Evolutionary conservation across 2,113 vertebrate species (phyloP).

Genomic region (Myxocyprinus asiaticus): DNA sequence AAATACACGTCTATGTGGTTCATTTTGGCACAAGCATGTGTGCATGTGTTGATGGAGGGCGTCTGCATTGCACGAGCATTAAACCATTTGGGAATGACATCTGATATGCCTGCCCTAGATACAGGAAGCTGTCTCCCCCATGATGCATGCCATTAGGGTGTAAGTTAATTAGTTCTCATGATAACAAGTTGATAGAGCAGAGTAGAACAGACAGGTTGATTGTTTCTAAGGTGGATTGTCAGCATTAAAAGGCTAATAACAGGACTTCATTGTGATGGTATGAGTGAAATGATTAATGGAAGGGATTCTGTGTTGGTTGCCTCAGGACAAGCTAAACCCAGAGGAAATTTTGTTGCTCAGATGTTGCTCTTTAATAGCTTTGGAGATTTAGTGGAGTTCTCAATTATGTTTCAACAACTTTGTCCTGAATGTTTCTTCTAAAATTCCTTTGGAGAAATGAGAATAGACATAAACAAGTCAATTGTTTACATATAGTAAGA

Average conservation of each 20-base stretch:
- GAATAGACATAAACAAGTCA: no score
- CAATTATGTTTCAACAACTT: no score
- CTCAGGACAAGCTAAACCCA: constrained; percentile 32
- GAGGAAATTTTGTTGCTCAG: no score
- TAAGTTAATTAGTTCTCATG: constrained; percentile 8
- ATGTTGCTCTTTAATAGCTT: no score
- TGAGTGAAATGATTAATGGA: no score
- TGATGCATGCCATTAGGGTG: constrained; percentile 16
- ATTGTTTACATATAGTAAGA: no score
- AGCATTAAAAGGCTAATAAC: constrained; percentile 28
- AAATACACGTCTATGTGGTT: constrained; percentile 17
- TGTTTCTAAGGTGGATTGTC: constrained; percentile 16
- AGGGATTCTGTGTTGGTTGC: neutral
- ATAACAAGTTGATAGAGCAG: constrained; percentile 52
- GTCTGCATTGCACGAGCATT: constrained; percentile 8
- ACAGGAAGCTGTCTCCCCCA: constrained; percentile 60
- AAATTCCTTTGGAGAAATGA: no score
- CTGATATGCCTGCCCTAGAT: constrained; percentile 62
- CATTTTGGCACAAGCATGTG: constrained; percentile 32
- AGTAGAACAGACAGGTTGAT: constrained; percentile 11
- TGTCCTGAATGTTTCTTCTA: no score
- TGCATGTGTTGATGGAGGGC: constrained; percentile 36
- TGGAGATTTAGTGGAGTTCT: no score
- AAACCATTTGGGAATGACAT: constrained; percentile 59
- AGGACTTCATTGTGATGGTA: constrained; percentile 8